Evolutionary conservation across 1,140 invertebrate species (phyloP).

Genomic region (Papilio helenus): DNA sequence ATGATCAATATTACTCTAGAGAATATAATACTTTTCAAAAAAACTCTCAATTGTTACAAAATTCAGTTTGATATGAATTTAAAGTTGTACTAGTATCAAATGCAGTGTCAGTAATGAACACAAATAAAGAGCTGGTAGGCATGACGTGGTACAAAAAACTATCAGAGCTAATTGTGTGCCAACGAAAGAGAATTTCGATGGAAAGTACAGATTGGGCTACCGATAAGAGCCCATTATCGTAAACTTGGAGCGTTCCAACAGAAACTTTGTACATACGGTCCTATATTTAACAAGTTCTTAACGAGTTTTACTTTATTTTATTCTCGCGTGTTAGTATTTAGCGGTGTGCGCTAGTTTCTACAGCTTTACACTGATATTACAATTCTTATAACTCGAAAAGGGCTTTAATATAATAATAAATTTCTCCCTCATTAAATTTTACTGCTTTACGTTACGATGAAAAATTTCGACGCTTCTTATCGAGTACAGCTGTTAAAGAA

Average conservation of each 20-base stretch:
- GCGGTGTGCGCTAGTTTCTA: conserved; percentile 34
- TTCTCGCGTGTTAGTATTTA: conserved; percentile 68
- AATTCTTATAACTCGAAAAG: background rate
- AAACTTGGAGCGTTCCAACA: conserved; percentile 66
- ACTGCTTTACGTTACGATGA: conserved; percentile 27
- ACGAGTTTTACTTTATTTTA: conserved; percentile 72
- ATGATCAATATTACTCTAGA: too few species aligned
- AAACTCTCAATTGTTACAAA: too few species aligned
- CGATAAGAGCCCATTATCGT: conserved; percentile 73
- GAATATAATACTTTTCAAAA: too few species aligned
- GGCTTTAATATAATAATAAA: conserved; percentile 14
- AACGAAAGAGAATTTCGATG: conserved; percentile 73
- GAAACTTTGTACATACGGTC: conserved; percentile 65
- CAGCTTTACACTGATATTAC: conserved; percentile 39
- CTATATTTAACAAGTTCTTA: conserved; percentile 74
- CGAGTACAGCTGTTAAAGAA: conserved; percentile 30
- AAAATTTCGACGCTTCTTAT: conserved; percentile 36
- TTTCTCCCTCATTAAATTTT: conserved; percentile 22
- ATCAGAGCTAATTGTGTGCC: conserved; percentile 76
- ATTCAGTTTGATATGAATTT: too few species aligned
- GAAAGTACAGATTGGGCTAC: conserved; percentile 60
- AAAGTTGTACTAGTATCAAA: conserved; percentile 30
- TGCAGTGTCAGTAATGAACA: conserved; percentile 8
- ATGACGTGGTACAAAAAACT: conserved; percentile 72
- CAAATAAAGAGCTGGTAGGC: conserved; percentile 51